Evolutionary conservation across 2,113 vertebrate genomes (phyloP).

Genomic region (Aleadryas rufinucha): DNA sequence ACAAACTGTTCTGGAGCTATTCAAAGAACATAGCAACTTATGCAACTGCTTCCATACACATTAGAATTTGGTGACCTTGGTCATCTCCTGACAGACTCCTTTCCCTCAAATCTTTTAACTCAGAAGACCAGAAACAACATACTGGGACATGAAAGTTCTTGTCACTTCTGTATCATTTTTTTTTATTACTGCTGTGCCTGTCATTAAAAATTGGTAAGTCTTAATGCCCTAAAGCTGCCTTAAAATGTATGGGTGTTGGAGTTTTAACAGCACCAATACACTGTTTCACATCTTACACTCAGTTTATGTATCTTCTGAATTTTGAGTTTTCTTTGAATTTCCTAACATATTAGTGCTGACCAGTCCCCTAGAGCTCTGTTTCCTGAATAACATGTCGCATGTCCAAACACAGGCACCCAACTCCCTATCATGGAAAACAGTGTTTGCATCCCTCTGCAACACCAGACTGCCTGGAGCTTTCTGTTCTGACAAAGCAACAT

Average conservation of each 20-base stretch:
- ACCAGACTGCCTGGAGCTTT: neutral
- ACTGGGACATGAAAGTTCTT: neutral
- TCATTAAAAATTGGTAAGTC: neutral
- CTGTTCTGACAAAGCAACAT: neutral
- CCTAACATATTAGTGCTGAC: neutral
- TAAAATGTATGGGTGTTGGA: neutral
- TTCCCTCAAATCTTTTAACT: neutral
- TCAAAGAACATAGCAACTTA: neutral
- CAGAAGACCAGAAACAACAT: neutral
- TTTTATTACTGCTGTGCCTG: neutral
- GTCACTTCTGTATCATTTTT: neutral
- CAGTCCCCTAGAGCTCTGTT: neutral
- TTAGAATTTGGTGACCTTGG: neutral
- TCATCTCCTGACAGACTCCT: neutral
- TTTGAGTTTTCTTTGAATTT: neutral
- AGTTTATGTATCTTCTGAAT: neutral
- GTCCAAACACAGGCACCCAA: neutral
- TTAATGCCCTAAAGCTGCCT: neutral
- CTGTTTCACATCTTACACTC: neutral
- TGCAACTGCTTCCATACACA: neutral
- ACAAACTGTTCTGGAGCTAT: neutral
- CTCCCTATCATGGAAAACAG: neutral
- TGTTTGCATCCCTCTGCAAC: neutral
- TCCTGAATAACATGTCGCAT: rapidly evolving
- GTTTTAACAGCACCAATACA: neutral